A percentile compares a stretch with the other conserved stretches of the same genome.
These are phyloP conservation scores for Oedothorax gibbosus DNA, from an alignment of 1,140 invertebrate genomes.

Conservation along the genomic window DNA sequence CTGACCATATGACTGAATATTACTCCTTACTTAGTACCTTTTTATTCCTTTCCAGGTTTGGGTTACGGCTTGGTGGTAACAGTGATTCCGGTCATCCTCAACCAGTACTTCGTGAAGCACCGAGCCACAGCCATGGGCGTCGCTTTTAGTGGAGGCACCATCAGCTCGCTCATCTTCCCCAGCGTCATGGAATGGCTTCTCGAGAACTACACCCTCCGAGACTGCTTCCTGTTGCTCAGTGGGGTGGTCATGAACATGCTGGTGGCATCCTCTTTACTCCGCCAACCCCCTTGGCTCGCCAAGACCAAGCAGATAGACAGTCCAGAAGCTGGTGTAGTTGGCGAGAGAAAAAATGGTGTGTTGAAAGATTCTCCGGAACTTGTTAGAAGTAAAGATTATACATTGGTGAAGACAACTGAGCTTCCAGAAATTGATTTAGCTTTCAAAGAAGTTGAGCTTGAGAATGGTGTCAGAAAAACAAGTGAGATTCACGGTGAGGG, in stretches of 20 bases:
- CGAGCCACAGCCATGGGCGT: slow-evolving; percentile 87
- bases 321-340: slow-evolving; percentile 22
- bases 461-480: not conserved
- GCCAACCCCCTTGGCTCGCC: slow-evolving; percentile 69
- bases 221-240: slow-evolving; percentile 77
- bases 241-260: slow-evolving; percentile 85
- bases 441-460: not conserved
- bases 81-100: slow-evolving; percentile 88
- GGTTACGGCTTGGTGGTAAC: slow-evolving; percentile 82
- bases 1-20: no score
- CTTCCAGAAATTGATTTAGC: not conserved
- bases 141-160: slow-evolving; percentile 90
- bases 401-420: not conserved
- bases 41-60: slow-evolving; percentile 73
- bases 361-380: slow-evolving; percentile 17
- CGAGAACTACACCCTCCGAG: slow-evolving; percentile 57
- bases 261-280: slow-evolving; percentile 81
- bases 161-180: slow-evolving; percentile 85
- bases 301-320: not conserved
- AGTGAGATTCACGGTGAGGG: not conserved
- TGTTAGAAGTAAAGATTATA: not conserved
- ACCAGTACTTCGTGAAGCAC: slow-evolving; percentile 84
- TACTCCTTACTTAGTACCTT: no score
- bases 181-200: slow-evolving; percentile 74
- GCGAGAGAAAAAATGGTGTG: no score